These are phyloP conservation scores for Esox masquinongy DNA, from an alignment of 2,797 vertebrate genomes.

Conservation along the genomic window DNA sequence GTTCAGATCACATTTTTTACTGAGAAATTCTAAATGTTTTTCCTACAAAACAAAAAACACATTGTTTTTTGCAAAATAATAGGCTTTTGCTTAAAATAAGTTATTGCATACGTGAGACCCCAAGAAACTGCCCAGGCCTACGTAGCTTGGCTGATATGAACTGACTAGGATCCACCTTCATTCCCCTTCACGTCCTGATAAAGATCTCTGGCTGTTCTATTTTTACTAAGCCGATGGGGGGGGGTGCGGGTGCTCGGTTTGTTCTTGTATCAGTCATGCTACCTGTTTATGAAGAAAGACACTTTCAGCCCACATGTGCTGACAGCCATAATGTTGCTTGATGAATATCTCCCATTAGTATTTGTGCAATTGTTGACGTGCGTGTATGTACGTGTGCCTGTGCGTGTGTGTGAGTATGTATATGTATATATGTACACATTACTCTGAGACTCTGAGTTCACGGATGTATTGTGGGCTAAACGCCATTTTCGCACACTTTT, in stretches of 20 bases:
- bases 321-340: neutral
- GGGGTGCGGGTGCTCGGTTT: conserved; percentile 8
- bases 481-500: no score
- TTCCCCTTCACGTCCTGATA: conserved; percentile 52
- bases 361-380: no score
- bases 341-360: neutral
- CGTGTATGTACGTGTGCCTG: no score
- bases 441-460: no score
- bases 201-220: conserved; percentile 64
- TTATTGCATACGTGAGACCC: no score
- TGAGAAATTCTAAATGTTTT: no score
- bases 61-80: no score
- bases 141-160: conserved; percentile 19
- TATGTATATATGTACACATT: no score
- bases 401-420: no score
- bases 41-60: neutral
- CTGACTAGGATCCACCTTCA: conserved; percentile 38
- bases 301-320: conserved; percentile 8
- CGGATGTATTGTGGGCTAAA: no score
- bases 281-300: conserved; percentile 31
- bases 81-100: no score
- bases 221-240: conserved; percentile 49
- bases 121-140: conserved; percentile 26
- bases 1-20: neutral
- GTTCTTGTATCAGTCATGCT: conserved; percentile 29